phyloP scores from a whole-genome alignment of 2,797 vertebrate species.

The Notoglanidium macrostoma region DNA sequence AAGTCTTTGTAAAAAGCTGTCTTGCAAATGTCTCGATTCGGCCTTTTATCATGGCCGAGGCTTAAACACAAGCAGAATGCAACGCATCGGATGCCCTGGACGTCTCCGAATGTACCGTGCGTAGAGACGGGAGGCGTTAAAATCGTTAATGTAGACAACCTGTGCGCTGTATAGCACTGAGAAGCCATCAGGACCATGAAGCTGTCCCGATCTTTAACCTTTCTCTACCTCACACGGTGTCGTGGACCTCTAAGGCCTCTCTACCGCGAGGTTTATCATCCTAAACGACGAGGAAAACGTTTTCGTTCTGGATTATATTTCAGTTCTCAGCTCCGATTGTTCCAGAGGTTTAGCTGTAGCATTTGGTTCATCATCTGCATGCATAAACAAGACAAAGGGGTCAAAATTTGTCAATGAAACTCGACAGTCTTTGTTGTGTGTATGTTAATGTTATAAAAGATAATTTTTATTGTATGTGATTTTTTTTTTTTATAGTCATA shows the following conservation, averaged over 20 bases:
- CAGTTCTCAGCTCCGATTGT: background rate
- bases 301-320: background rate
- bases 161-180: background rate
- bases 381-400: too few species aligned
- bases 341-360: background rate
- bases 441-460: too few species aligned
- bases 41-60: background rate
- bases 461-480: too few species aligned
- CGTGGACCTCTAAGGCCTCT: background rate
- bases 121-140: background rate
- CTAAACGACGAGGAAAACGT: background rate
- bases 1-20: too few species aligned
- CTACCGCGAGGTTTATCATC: background rate
- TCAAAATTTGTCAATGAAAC: too few species aligned
- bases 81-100: background rate
- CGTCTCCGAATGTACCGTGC: background rate
- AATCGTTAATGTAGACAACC: background rate
- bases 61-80: background rate
- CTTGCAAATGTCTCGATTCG: background rate
- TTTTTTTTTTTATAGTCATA: too few species aligned
- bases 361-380: background rate
- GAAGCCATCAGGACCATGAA: background rate
- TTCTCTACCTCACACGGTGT: background rate
- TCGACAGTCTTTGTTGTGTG: too few species aligned
- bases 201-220: conserved; percentile 6